A percentile compares a stretch with the other conserved stretches of the same genome.
phyloP scores from a whole-genome alignment of 30 jellyfish, hydroid and myxozoan genomes.

The Cassiopea andromeda region DNA sequence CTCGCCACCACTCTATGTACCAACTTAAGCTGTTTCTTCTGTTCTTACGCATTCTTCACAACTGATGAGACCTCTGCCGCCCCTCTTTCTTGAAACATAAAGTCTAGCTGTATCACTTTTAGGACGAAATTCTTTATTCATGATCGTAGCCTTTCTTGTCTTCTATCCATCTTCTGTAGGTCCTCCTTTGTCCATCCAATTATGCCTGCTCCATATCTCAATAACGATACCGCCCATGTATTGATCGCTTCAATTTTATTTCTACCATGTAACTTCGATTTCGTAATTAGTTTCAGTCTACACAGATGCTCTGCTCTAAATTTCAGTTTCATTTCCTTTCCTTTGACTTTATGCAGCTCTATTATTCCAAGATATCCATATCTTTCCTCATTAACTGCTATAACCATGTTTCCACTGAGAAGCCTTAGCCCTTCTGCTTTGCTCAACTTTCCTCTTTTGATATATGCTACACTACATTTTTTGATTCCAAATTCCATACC shows the following conservation, averaged over 20 bases:
- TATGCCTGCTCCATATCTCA: slow-evolving; percentile 12
- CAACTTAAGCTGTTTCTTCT: slow-evolving; percentile 16
- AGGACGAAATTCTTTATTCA: not conserved
- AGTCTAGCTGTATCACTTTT: slow-evolving; percentile 4
- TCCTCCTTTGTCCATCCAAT: slow-evolving; percentile 9
- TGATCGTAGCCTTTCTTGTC: not conserved
- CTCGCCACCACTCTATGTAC: not conserved
- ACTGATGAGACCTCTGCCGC: slow-evolving; percentile 25
- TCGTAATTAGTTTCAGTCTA: not conserved
- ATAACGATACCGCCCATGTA: not conserved
- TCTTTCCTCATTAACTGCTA: slow-evolving; percentile 26
- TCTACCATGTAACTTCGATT: slow-evolving; percentile 19
- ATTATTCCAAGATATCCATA: slow-evolving; percentile 20
- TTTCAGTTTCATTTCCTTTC: slow-evolving; percentile 3
- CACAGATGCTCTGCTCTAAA: not conserved
- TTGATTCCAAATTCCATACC: slow-evolving; percentile 31
- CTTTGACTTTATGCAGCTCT: slow-evolving; percentile 8
- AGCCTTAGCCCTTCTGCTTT: slow-evolving; percentile 11
- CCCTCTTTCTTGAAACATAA: slow-evolving; percentile 19
- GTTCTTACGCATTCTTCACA: slow-evolving; percentile 21
- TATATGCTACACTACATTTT: not conserved
- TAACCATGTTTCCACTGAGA: slow-evolving; percentile 14
- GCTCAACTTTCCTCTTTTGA: slow-evolving; percentile 26
- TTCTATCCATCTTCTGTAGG: not conserved
- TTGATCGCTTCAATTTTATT: not conserved